Evolutionary conservation across 2,797 vertebrate genomes (phyloP).

Genomic region (Gephyroberyx darwinii): DNA sequence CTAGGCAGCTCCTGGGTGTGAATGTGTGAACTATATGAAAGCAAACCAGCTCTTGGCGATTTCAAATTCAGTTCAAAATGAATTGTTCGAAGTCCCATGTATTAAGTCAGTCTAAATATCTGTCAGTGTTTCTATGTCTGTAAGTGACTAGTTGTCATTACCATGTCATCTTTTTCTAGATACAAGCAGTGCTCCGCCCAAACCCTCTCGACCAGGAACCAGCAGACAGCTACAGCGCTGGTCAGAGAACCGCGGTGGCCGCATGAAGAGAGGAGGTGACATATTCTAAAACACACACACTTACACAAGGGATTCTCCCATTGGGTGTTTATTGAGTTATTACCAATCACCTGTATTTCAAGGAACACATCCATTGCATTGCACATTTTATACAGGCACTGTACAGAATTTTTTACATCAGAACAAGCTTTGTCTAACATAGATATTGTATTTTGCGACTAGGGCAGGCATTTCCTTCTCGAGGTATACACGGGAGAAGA

Average conservation of each 20-base stretch:
- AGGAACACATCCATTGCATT: constrained; percentile 4
- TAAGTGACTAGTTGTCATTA: background rate
- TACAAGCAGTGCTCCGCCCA: constrained; percentile 87
- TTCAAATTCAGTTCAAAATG: no score
- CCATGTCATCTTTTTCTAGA: constrained; percentile 76
- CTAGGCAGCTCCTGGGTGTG: background rate
- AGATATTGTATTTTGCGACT: constrained; percentile 17
- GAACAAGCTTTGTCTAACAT: constrained; percentile 6
- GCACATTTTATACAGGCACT: constrained; percentile 28
- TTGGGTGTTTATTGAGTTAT: background rate
- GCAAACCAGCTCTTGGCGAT: background rate
- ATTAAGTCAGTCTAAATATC: background rate
- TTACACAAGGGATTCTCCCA: background rate
- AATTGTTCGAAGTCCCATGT: background rate
- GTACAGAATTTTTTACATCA: constrained; percentile 24
- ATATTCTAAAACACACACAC: background rate
- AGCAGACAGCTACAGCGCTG: constrained; percentile 91
- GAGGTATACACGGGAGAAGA: constrained; percentile 79
- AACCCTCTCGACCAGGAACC: constrained; percentile 83
- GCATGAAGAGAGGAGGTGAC: constrained; percentile 90
- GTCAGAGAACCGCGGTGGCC: constrained; percentile 87
- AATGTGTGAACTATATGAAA: background rate
- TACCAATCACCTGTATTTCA: background rate
- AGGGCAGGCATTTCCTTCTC: constrained; percentile 76
- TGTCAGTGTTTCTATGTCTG: background rate